These are phyloP conservation scores for Ambastaia sidthimunki DNA, from an alignment of 2,797 vertebrate species.

Conservation along the genomic window DNA sequence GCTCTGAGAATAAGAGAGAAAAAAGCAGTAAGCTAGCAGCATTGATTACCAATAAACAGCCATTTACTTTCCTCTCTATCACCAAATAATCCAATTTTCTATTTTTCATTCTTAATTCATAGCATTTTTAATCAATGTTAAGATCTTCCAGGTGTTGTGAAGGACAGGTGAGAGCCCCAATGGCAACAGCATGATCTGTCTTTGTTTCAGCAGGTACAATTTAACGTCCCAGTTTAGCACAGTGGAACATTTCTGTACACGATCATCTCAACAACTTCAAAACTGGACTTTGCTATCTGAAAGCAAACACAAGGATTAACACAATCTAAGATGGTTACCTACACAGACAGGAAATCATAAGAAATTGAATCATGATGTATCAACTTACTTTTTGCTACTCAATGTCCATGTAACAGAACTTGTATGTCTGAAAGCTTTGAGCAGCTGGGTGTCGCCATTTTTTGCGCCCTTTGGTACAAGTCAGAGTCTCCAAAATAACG, in stretches of 20 bases:
- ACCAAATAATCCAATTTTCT: slow-evolving; percentile 17
- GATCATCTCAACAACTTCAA: slow-evolving; percentile 39
- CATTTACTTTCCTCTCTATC: slow-evolving; percentile 74
- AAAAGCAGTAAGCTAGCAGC: slow-evolving; percentile 72
- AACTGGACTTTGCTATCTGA: slow-evolving; percentile 22
- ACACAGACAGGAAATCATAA: background rate
- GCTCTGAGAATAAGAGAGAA: slow-evolving; percentile 66
- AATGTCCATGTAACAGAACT: slow-evolving; percentile 89
- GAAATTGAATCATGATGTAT: background rate
- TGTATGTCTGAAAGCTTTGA: slow-evolving; percentile 96
- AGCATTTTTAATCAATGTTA: slow-evolving; percentile 39
- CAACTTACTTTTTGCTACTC: slow-evolving; percentile 60
- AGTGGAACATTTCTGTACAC: slow-evolving; percentile 41
- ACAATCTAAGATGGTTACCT: background rate
- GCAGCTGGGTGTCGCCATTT: slow-evolving; percentile 96
- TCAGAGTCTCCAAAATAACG: slow-evolving; percentile 95
- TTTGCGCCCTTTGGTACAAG: slow-evolving; percentile 93
- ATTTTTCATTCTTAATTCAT: slow-evolving; percentile 37
- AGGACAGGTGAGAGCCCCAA: slow-evolving; percentile 39
- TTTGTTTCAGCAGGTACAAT: slow-evolving; percentile 44
- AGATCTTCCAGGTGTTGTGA: slow-evolving; percentile 20
- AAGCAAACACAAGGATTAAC: slow-evolving; percentile 10
- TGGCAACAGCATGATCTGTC: slow-evolving; percentile 13
- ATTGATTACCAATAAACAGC: slow-evolving; percentile 65
- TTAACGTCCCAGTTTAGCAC: slow-evolving; percentile 43